phyloP scores from a whole-genome alignment of 2,113 vertebrate genomes.

The Vulpes vulpes region DNA sequence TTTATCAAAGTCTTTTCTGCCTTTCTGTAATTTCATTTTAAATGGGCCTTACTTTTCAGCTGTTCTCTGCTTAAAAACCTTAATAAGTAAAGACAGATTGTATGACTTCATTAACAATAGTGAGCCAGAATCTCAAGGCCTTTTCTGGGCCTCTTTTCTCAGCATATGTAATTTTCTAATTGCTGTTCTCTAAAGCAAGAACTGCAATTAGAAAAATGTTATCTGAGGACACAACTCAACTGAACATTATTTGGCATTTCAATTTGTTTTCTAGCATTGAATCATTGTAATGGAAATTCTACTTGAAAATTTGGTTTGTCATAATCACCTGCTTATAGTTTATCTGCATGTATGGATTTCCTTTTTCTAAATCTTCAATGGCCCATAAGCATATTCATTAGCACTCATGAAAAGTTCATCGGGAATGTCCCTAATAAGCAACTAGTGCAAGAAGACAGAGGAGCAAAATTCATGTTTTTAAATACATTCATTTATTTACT shows the following conservation, averaged over 20 bases:
- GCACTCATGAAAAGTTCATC: neutral
- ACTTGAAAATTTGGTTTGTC: conserved; percentile 60
- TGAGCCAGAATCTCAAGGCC: conserved; percentile 67
- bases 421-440: neutral
- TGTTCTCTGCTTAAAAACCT: conserved; percentile 69
- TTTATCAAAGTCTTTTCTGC: conserved; percentile 79
- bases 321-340: conserved; percentile 44
- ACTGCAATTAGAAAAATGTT: conserved; percentile 81
- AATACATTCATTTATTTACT: neutral
- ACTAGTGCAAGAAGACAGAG: neutral
- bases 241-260: conserved; percentile 76
- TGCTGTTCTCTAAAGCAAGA: conserved; percentile 78
- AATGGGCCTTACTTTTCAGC: conserved; percentile 74
- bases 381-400: neutral
- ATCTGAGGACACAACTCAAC: conserved; percentile 79
- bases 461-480: neutral
- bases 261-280: conserved; percentile 68
- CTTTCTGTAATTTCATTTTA: conserved; percentile 79
- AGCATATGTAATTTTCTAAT: conserved; percentile 83
- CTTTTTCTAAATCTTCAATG: neutral
- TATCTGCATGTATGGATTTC: neutral
- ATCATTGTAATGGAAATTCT: conserved; percentile 61
- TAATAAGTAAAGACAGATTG: conserved; percentile 83
- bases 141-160: conserved; percentile 70
- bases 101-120: conserved; percentile 78